These are phyloP conservation scores for Chymomyza amoena DNA, from an alignment of 2,888 invertebrate species.

Conservation along the genomic window DNA sequence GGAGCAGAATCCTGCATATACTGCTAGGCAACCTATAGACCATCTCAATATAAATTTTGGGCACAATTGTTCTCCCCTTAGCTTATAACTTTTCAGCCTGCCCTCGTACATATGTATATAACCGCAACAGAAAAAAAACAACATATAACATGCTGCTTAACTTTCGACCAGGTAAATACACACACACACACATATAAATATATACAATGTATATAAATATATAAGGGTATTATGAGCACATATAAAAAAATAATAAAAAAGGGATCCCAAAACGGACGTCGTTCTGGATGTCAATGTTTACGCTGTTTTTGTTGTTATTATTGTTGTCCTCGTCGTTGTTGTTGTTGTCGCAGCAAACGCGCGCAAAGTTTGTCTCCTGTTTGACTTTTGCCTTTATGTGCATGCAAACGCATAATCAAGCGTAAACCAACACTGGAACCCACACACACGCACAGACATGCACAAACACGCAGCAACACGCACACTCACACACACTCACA, in stretches of 20 bases:
- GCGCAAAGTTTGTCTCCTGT: constrained; percentile 62
- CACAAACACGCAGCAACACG: neutral
- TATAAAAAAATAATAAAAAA: constrained; percentile 49
- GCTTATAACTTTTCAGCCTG: too few species aligned
- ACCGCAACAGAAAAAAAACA: constrained; percentile 67
- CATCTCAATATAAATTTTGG: too few species aligned
- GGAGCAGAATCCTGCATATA: too few species aligned
- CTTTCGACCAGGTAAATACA: neutral
- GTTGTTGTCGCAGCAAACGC: constrained; percentile 23
- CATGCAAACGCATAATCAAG: constrained; percentile 71
- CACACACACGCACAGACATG: constrained; percentile 2
- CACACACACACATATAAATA: constrained; percentile 41
- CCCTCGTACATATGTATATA: constrained; percentile 26
- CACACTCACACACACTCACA: neutral
- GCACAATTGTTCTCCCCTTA: too few species aligned
- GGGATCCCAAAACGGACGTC: constrained; percentile 42
- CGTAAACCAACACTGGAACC: constrained; percentile 39
- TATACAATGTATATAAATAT: neutral
- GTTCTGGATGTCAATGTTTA: constrained; percentile 6
- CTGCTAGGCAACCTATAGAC: too few species aligned
- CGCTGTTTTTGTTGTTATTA: constrained; percentile 9
- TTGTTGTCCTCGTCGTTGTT: constrained; percentile 19
- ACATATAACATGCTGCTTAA: neutral
- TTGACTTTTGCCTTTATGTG: constrained; percentile 71
- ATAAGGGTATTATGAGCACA: neutral